These are phyloP conservation scores for Aphidius colemani DNA, from an alignment of 2,888 invertebrate genomes.

Conservation along the genomic window DNA sequence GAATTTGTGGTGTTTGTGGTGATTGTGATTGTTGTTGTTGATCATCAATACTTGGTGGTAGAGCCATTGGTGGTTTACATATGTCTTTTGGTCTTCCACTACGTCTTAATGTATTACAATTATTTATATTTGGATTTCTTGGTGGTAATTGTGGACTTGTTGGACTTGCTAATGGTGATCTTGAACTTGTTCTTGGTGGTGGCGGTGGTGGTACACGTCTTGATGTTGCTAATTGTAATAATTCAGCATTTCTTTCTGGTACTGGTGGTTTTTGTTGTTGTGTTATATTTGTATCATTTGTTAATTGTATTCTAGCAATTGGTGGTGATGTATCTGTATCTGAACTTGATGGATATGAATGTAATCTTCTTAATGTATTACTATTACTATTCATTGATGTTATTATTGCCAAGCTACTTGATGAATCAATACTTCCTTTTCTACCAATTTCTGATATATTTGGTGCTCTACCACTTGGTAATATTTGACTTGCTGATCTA, in stretches of 20 bases:
- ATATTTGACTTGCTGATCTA: conserved; percentile 38
- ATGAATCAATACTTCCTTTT: conserved; percentile 65
- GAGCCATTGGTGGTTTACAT: conserved; percentile 52
- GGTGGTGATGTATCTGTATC: conserved; percentile 81
- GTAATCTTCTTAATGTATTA: conserved; percentile 71
- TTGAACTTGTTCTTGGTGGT: conserved; percentile 87
- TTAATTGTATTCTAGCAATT: conserved; percentile 66
- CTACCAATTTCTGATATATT: conserved; percentile 64
- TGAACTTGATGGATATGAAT: conserved; percentile 85
- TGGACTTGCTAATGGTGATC: conserved; percentile 85
- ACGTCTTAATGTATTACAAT: conserved; percentile 46
- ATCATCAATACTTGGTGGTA: conserved; percentile 39
- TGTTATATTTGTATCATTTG: conserved; percentile 53
- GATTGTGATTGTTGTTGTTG: not conserved
- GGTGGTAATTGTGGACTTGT: conserved; percentile 74
- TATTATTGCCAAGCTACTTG: conserved; percentile 55
- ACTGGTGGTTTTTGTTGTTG: conserved; percentile 72
- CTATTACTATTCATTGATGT: conserved; percentile 49
- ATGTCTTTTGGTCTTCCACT: conserved; percentile 50
- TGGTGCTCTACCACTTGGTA: conserved; percentile 49
- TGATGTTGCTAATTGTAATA: conserved; percentile 72
- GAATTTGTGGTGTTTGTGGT: conserved; percentile 49
- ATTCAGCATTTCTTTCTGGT: conserved; percentile 80
- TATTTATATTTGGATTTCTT: conserved; percentile 58
- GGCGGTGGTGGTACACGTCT: conserved; percentile 88